Evolutionary conservation across 2,113 vertebrate genomes (phyloP).

Genomic region (Apodemus speciosus): DNA sequence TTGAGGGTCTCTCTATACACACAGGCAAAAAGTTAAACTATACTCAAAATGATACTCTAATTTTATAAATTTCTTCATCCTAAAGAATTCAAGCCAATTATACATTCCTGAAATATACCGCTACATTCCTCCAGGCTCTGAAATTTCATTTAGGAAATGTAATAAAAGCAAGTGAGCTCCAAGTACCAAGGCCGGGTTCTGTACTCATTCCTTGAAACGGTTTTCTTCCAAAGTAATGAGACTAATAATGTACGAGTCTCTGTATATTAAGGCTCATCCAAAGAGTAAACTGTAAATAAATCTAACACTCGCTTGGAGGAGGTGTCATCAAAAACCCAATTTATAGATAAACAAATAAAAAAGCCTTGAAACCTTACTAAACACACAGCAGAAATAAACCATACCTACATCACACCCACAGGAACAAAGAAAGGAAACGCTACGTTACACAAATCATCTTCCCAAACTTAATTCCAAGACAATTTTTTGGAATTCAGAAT

Average conservation of each 20-base stretch:
- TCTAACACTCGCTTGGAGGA: conserved; percentile 20
- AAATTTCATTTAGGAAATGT: conserved; percentile 79
- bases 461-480: background rate
- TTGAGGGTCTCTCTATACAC: conserved; percentile 13
- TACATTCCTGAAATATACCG: conserved; percentile 67
- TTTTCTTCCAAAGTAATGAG: conserved; percentile 66
- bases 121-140: conserved; percentile 69
- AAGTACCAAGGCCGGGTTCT: conserved; percentile 52
- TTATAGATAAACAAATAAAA: conserved; percentile 65
- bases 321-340: conserved; percentile 38
- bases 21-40: conserved; percentile 62
- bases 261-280: conserved; percentile 41
- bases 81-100: conserved; percentile 76
- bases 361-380: conserved; percentile 54
- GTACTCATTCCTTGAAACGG: conserved; percentile 44
- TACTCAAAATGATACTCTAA: conserved; percentile 64
- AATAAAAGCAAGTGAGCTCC: conserved; percentile 76
- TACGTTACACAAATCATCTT: background rate
- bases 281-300: conserved; percentile 65
- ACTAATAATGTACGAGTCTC: conserved; percentile 66
- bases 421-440: background rate
- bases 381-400: conserved; percentile 36
- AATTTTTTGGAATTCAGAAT: background rate
- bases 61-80: conserved; percentile 71
- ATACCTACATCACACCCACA: background rate